Percentiles rank a stretch among this genome's conserved stretches.
Conservation (phyloP, 2,113 vertebrate genomes). For the Lipophrys pholis region DNA sequence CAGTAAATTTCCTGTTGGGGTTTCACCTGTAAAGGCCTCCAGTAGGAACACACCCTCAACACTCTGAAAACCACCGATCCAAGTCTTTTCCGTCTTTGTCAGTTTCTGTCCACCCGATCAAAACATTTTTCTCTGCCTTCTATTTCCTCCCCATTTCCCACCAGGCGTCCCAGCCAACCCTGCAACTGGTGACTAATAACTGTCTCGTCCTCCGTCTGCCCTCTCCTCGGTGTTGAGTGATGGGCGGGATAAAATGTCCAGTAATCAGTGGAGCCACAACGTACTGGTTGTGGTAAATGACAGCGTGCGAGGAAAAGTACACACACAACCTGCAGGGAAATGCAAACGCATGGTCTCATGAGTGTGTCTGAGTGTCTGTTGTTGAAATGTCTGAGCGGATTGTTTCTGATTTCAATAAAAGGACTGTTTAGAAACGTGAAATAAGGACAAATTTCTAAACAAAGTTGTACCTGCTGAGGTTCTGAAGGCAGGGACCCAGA, state of each 20-base stretch:
- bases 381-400: too few species aligned
- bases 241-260: not conserved
- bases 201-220: conserved; percentile 4
- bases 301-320: not conserved
- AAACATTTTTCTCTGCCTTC: not conserved
- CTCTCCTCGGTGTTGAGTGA: not conserved
- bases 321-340: not conserved
- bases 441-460: conserved; percentile 53
- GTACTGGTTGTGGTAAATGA: conserved; percentile 2
- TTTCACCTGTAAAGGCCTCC: too few species aligned
- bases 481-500: conserved; percentile 48
- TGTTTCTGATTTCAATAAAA: conserved; percentile 13
- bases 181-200: conserved; percentile 53
- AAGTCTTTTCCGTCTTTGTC: not conserved
- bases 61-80: too few species aligned
- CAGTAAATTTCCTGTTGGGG: too few species aligned
- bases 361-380: too few species aligned
- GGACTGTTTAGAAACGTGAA: conserved; percentile 30
- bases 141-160: not conserved
- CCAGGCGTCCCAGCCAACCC: conserved; percentile 11
- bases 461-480: conserved; percentile 53
- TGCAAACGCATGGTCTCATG: not conserved
- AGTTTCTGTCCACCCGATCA: not conserved
- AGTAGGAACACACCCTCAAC: too few species aligned
- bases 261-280: not conserved